Evolutionary conservation across 2,113 vertebrate genomes (phyloP), one percentile per base, ranked within the genome.

Genomic region (Muntiacus muntjak): DNA sequence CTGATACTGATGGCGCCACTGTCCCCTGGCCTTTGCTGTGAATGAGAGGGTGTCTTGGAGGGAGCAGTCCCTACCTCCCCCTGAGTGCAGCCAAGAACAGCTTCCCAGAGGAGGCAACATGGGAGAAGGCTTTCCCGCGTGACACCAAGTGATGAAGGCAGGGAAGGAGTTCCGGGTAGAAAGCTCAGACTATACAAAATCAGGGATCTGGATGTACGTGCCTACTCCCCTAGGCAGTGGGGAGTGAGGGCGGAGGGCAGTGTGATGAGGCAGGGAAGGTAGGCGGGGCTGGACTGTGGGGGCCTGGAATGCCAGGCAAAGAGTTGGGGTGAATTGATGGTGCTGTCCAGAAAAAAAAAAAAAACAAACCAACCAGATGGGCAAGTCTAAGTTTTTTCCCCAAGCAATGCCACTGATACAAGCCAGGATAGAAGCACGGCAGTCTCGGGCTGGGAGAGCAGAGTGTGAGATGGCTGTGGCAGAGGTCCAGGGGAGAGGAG

Each of bases 91-190:
- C 52, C 64, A 57, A 21, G 81, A 76, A 84, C 1, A 6, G 88
- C 88, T 84, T 92, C 89, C 84, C 26, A 9, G 58, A 96, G 89
- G 47, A 82, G 67, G 67, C 84, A 28, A 23, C 2, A 1, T 7
- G 3, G n/a, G 30, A 55, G 30, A 23, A 36, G 57, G 25, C 52
- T 55, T 64, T 62, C 26, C 23, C 0, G 0, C 10, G 0, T 40
- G 67, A 40, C 19, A 21, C n/a, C 8, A 23, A 55, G 40, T 2
- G 28, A 45, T 88, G 83, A 45, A 55, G 79, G 50, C 58, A 23
- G 43, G 58, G 26, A 45, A 28, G 89, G 17, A 1, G 5, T 36
- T 67, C n/a, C 45, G 26, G 81, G 81, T 11, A 10, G 81, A 40
- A 45, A 60, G 30, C 26, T 79, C 40, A n/a, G 57, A 7, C 58